Evolutionary conservation across 2,797 vertebrate genomes (phyloP), one percentile per base, ranked within the genome.

Genomic region (Chelonia mydas): DNA sequence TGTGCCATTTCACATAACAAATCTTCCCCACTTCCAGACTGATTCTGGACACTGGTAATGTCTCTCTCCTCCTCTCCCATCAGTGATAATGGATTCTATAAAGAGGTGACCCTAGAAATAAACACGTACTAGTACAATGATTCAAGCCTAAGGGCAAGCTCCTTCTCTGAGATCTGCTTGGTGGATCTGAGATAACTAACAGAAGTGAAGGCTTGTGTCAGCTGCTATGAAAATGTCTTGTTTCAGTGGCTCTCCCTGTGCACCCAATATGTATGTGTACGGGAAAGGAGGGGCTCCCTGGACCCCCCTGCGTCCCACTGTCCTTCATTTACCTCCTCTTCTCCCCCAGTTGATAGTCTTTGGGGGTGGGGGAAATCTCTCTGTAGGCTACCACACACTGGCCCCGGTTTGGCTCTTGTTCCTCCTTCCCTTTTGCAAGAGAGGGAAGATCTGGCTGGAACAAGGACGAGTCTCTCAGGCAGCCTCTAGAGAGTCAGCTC

Each of bases 1-100:
- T 95, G 90, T 51, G 33, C 33, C 92, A 59, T 84, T 96, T 93
- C 65, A 6, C 15, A 49, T 19, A 33, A 3, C 4, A 79, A 31
- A 11, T 31, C 45, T 53, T 17, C 8, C 9, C 2, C 1, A 80
- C n/a, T 51, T 45, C 10, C 81, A 4, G 53, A 27, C 53, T 27
- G 49, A 84, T 65, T 95, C 94, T 90, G 51, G 84, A 90, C 54
- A 78, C 54, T 37, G 87, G 47, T 12, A 50, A 93, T 3, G 2
- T 90, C 84, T 97, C 93, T 95, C 83, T 93, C 74, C 91, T 2
- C 4, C 5, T 90, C 28, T 86, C 81, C 93, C 65, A 93, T 96
- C 83, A 89, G 45, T 81, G 57, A 16, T 89, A 93, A 91, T 92
- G 84, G 93, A 93, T 57, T 25, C 81, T 94, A 81, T 90, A 90